Conservation (phyloP, 1,140 invertebrate genomes). For the Bombus waltoni region DNA sequence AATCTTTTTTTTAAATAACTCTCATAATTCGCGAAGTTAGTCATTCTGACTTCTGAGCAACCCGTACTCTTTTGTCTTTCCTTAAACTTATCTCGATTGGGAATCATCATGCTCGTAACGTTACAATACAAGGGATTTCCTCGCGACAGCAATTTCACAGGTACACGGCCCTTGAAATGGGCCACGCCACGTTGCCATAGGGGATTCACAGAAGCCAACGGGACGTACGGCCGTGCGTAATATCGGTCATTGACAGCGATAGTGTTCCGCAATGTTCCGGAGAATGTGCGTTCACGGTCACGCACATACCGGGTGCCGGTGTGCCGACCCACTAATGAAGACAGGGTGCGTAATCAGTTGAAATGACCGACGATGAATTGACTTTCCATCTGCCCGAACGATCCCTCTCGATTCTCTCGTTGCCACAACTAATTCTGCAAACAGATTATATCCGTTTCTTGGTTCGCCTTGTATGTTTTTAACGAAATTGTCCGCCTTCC, state of each 20-base stretch:
- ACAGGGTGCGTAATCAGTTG: constrained; percentile 28
- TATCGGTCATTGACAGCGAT: constrained; percentile 78
- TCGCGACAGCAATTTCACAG: constrained; percentile 67
- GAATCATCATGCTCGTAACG: too few relatives aligned
- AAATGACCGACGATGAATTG: constrained; percentile 11
- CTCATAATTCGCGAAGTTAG: background rate
- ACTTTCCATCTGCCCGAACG: background rate
- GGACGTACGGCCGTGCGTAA: constrained; percentile 69
- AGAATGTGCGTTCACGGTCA: constrained; percentile 75
- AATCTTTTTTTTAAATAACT: background rate
- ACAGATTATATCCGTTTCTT: background rate
- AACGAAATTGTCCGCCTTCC: background rate
- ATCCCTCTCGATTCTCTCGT: background rate
- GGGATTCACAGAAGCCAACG: constrained; percentile 67
- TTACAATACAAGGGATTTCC: constrained; percentile 36
- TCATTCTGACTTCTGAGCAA: too few relatives aligned
- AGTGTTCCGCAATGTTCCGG: constrained; percentile 69
- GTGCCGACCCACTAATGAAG: constrained; percentile 55
- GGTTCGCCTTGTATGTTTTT: background rate
- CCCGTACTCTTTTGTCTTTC: background rate
- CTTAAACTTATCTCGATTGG: too few relatives aligned
- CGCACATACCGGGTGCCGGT: constrained; percentile 61
- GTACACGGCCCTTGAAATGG: constrained; percentile 64
- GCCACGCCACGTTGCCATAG: constrained; percentile 66
- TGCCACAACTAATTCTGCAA: background rate